These are phyloP conservation scores for Phaedon cochleariae DNA, from an alignment of 2,888 invertebrate species.

Conservation along the genomic window DNA sequence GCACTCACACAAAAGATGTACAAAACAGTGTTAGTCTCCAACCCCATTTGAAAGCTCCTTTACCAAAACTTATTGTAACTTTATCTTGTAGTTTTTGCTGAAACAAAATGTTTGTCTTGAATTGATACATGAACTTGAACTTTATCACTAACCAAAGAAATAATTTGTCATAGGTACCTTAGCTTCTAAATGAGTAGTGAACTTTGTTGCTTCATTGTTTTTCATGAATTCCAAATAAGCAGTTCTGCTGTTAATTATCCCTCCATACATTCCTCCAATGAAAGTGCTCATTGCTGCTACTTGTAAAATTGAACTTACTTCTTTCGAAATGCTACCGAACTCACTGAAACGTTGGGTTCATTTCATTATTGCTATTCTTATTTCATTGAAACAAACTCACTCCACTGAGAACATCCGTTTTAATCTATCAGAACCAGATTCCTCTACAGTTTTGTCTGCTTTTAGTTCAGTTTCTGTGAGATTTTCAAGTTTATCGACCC, in stretches of 20 bases:
- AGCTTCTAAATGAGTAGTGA: conserved; percentile 71
- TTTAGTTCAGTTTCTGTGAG: conserved; percentile 44
- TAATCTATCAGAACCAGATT: conserved; percentile 65
- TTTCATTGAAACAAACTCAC: conserved; percentile 58
- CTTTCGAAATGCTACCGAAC: conserved; percentile 69
- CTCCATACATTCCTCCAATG: conserved; percentile 73
- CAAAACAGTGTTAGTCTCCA: conserved; percentile 75
- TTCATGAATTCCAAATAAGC: conserved; percentile 75
- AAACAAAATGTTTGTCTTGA: conserved; percentile 45
- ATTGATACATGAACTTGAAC: too few species aligned
- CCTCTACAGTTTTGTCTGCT: conserved; percentile 34
- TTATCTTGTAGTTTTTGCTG: conserved; percentile 76
- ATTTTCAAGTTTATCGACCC: conserved; percentile 37
- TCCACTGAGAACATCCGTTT: conserved; percentile 63
- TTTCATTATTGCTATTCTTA: not conserved
- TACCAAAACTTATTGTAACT: conserved; percentile 74
- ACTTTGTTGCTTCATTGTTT: conserved; percentile 78
- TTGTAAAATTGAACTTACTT: conserved; percentile 70
- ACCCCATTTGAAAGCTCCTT: conserved; percentile 76
- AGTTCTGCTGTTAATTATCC: conserved; percentile 67
- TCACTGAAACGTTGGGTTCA: conserved; percentile 66
- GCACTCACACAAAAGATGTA: conserved; percentile 72
- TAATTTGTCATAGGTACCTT: too few species aligned
- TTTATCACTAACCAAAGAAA: too few species aligned
- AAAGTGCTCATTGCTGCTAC: conserved; percentile 68